Evolutionary conservation across 2,797 vertebrate genomes (phyloP), one percentile per base, ranked within the genome.

Genomic region (Zenarchopterus dispar): DNA sequence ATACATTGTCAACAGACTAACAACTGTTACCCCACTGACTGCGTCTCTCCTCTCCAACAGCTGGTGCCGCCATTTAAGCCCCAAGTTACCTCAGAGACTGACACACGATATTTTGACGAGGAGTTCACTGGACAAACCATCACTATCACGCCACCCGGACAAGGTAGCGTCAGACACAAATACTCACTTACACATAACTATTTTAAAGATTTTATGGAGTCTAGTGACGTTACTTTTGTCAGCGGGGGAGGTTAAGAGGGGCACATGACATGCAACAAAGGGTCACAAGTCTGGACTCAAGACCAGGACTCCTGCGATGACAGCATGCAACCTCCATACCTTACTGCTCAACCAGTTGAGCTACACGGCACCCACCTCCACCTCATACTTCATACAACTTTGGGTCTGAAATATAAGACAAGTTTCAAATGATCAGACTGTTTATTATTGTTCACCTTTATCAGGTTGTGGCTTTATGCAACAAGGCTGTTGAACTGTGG

Each of bases 61-160:
- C 95, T 99, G 87, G 90, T 93, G 65, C 96, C 97, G 61, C 96
- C 96, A 0, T 99, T 99, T 91, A 98, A 97, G 88, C 96, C 97
- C 74, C 96, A 98, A 91, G 97, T 98, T 89, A 97, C 97, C 56
- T 99, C 97, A 13, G 97, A 98, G 92, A 99, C 96, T 0, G 97
- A 99, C 84, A 99, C 97, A 1, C 93, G 96, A 89, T 99, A 99
- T 87, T 98, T 99, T 51, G 97, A 99, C 56, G 96, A 98, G 92
- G 97, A 99, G 93, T 98, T 98, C 86, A 98, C 97, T 17, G 97
- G 94, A 77, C 97, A 99, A 93, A 98, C 95, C 93, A 98, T 99
- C 93, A 99, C 97, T 62, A 98, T 99, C 84, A 99, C 97, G 4
- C 97, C 97, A 21, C 97, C 97, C 1, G 97, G 97, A 94, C 96